phyloP scores from a whole-genome alignment of 2,888 invertebrate genomes.

The Eupithecia pulchellata region DNA sequence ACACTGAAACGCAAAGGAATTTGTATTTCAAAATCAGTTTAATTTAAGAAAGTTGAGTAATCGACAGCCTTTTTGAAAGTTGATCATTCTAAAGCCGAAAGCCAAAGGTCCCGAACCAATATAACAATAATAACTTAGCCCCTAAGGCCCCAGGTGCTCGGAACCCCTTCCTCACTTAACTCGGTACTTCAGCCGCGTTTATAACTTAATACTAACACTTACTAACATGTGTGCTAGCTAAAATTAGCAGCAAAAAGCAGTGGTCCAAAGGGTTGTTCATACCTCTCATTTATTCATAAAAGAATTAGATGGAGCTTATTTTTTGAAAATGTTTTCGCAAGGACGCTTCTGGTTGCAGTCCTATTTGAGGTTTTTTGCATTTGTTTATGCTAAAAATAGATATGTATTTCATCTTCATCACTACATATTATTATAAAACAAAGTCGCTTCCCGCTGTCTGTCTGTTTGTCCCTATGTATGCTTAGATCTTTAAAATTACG shows the following conservation, averaged over 20 bases:
- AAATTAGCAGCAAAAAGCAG: conserved; percentile 37
- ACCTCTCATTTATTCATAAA: conserved; percentile 21
- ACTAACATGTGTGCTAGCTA: conserved; percentile 26
- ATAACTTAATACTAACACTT: conserved; percentile 30
- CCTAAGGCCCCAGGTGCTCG: conserved; percentile 26
- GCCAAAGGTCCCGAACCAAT: neutral
- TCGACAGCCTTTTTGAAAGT: no score
- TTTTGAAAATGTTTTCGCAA: conserved; percentile 1
- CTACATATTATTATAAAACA: no score
- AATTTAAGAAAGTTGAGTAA: no score
- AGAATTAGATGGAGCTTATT: conserved; percentile 18
- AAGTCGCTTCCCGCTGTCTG: no score
- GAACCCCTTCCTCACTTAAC: conserved; percentile 35
- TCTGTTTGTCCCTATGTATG: no score
- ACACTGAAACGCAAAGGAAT: no score
- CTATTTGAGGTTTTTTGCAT: neutral
- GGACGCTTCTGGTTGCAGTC: neutral
- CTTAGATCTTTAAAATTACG: no score
- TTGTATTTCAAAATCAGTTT: no score
- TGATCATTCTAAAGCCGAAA: neutral
- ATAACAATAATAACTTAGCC: neutral
- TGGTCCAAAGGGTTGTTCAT: conserved; percentile 26
- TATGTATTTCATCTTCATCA: no score
- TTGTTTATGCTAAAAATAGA: neutral
- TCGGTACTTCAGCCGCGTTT: conserved; percentile 30